Percentiles rank a stretch among this genome's conserved stretches.
Conservation (phyloP, 2,888 invertebrate species). For the Zygothrica quintamaculata region DNA sequence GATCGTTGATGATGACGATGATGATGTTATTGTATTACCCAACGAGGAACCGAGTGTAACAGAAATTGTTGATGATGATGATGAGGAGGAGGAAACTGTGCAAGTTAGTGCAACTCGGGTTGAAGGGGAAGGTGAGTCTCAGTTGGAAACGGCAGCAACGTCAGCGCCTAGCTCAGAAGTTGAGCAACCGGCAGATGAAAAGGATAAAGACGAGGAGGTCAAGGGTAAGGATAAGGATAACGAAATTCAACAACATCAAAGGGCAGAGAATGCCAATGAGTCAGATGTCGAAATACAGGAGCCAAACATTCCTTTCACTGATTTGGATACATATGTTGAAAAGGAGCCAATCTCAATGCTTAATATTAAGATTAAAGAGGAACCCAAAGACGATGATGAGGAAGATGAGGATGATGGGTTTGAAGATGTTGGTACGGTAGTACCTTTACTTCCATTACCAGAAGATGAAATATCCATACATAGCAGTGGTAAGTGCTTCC, state of each 20-base stretch:
- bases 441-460: slow-evolving; percentile 69
- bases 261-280: slow-evolving; percentile 66
- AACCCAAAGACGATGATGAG: slow-evolving; percentile 88
- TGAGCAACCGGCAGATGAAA: slow-evolving; percentile 5
- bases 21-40: slow-evolving; percentile 89
- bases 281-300: slow-evolving; percentile 85
- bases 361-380: slow-evolving; percentile 88
- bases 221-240: slow-evolving; percentile 13
- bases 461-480: slow-evolving; percentile 83
- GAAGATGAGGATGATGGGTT: slow-evolving; percentile 84
- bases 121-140: slow-evolving; percentile 37
- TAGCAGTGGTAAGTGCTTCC: slow-evolving; percentile 80
- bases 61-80: slow-evolving; percentile 85
- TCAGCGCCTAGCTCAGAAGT: slow-evolving; percentile 2
- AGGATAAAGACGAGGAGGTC: slow-evolving; percentile 12
- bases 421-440: slow-evolving; percentile 84
- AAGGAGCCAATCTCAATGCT: slow-evolving; percentile 81
- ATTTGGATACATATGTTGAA: slow-evolving; percentile 83
- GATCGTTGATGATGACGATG: slow-evolving; percentile 85
- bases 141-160: slow-evolving; percentile 22
- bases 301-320: slow-evolving; percentile 84
- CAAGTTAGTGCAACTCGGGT: slow-evolving; percentile 62
- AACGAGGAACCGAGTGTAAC: slow-evolving; percentile 88
- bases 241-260: slow-evolving; percentile 21
- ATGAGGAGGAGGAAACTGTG: slow-evolving; percentile 86